Evolutionary conservation across 2,113 vertebrate species (phyloP).

Genomic region (Microcebus lehilahytsara): DNA sequence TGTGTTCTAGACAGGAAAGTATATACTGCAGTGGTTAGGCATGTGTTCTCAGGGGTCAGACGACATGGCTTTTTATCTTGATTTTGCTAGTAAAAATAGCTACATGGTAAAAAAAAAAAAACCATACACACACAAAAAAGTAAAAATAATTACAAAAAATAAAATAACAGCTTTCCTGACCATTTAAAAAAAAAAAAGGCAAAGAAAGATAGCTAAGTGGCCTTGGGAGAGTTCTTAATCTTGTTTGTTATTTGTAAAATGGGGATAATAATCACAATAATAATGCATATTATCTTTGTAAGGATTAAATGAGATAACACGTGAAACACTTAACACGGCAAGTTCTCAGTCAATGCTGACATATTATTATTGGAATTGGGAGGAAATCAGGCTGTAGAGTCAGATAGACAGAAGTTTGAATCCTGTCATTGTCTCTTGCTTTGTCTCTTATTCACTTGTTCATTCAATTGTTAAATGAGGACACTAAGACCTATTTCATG

Average conservation of each 20-base stretch:
- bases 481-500: background rate
- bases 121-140: background rate
- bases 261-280: background rate
- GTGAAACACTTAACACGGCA: background rate
- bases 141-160: background rate
- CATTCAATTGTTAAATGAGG: background rate
- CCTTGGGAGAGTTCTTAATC: background rate
- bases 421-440: background rate
- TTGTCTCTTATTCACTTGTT: background rate
- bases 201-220: background rate
- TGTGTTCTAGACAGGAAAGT: background rate
- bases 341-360: background rate
- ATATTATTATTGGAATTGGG: background rate
- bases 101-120: background rate
- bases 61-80: background rate
- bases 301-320: background rate
- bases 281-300: background rate
- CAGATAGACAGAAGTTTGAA: background rate
- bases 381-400: background rate
- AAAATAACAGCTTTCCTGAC: background rate
- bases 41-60: background rate
- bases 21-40: background rate
- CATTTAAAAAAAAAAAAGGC: background rate
- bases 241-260: conserved; percentile 2
- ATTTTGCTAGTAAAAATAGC: background rate